Base-by-base conservation (phyloP, 2,888 invertebrate genomes). In the Mongoloraphidia duomilia region DNA sequence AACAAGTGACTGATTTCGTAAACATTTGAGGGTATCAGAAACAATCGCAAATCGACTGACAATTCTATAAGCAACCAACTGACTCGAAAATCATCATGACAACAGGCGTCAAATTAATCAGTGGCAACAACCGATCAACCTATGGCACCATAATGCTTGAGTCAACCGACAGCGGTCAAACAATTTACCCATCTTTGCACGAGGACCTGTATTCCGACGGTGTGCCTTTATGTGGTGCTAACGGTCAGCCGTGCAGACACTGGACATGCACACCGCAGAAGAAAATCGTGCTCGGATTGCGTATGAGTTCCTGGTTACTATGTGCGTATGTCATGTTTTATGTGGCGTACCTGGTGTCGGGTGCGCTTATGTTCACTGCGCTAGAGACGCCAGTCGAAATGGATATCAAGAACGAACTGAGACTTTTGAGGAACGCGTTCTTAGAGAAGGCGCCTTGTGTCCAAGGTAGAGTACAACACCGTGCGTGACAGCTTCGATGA, bases 371-470 rank as follows among this genome's bases (percentile, higher is more conserved):
- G 46, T 86, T 86, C 63, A 74, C 76, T 37, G 68, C 74, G 11
- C 63, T 85, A 53, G 87, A 87, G 64, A 69, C 73, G 0, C 80
- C 82, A 0, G 57, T 72, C 51, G 84, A 84, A 61, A 67, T 72
- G 47, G 68, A 72, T 41, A 67, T 76, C 35, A 68, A 74, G 40
- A 58, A 70, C 34, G 68, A 71, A 38, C 64, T 82, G 13, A 67
- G 72, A 35, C 63, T 68, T 10, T 69, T 73, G 6, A 73, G 78
- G 54, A 67, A 69, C 43, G 68, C 69, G 38, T 84, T 84, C 60
- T 61, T 77, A 57, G 52, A 62, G 9, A 69, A 72, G 53, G 71
- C 82, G 67, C 77, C 79, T 0, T 72, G 72, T 56, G 72, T 86
- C 45, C 62, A 75, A 68, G 81, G 83, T 83, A 69, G 26, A 26